Base-by-base conservation (phyloP, 2,888 invertebrate genomes). In the Trypoxylon attenuatum region DNA sequence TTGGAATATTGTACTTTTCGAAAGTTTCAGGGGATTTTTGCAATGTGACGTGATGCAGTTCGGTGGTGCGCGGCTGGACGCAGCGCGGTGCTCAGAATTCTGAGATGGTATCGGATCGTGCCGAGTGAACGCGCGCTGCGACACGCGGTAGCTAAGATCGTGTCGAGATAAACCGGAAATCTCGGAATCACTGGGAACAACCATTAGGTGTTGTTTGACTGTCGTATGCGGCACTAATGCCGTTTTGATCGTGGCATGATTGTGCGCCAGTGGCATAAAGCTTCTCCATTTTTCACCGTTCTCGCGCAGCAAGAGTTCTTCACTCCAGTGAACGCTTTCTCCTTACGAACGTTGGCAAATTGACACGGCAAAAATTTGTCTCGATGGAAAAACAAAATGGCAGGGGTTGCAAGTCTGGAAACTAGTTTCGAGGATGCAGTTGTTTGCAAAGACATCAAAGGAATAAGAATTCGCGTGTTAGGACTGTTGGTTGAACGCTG, bases 71-170 rank as follows among this genome's bases (percentile, higher is more conserved):
- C 27, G 27, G 2, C 27, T 6, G 8, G 27, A 4, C 10, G 4
- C 2, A 29, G 29, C 33, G 13, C 3, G 33, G 33, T 10, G 13
- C 19, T 22, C 10, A 21, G 21, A 22, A n/a, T 19, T 43, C 21
- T 18, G 10, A 16, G 43, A 21, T 10, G 43, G 19, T 19, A 43
- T 19, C 16, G n/a, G 13, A 33, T 22, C 16, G n/a, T 21, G 21
- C 10, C 21, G 19, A 18, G 42, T 21, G 42, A 10, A 8, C 42
- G 18, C 19, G 21, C 13, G 6, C 22, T 3, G 27, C 22, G 29
- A 47, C 77, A 79, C 67, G 76, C 71, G 79, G 74, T 77, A 79
- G 78, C 71, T 69, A 56, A 79, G 74, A 80, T 79, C 76, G 72
- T 79, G 78, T 79, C 67, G 62, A 64, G 76, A 79, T 78, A 78